A percentile compares a stretch with the other conserved stretches of the same genome.
Conservation (phyloP, 2,888 invertebrate species). For the Anodontia alba region DNA sequence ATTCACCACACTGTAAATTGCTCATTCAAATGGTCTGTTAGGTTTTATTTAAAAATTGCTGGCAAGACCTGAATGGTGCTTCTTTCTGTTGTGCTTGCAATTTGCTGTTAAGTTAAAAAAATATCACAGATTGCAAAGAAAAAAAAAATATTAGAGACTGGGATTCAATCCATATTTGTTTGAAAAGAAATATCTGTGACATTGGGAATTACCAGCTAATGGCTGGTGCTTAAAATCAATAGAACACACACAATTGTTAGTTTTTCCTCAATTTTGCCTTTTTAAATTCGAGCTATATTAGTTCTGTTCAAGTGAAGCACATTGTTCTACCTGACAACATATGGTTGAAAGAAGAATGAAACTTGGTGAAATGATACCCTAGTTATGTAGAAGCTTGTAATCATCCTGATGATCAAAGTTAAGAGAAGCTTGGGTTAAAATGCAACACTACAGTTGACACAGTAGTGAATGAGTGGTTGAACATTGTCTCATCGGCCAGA, state of each 20-base stretch:
- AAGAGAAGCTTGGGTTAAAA: too few species aligned
- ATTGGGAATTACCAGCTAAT: not conserved
- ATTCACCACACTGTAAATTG: too few species aligned
- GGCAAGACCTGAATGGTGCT: too few species aligned
- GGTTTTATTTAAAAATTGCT: too few species aligned
- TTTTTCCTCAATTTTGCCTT: constrained; percentile 5
- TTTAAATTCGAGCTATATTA: constrained; percentile 4
- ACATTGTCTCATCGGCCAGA: too few species aligned
- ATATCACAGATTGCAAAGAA: too few species aligned
- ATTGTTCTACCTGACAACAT: constrained; percentile 19
- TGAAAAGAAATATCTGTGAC: not conserved
- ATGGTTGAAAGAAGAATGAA: not conserved
- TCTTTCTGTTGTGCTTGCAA: too few species aligned
- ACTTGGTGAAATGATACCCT: not conserved
- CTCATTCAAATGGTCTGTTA: too few species aligned
- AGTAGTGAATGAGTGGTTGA: too few species aligned
- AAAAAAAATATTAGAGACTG: not conserved
- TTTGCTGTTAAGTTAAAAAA: too few species aligned
- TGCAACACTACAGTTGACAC: not conserved
- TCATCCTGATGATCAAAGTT: too few species aligned
- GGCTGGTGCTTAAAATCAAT: not conserved
- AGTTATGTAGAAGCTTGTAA: not conserved
- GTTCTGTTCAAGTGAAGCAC: not conserved
- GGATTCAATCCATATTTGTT: not conserved
- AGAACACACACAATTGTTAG: not conserved